Conservation (phyloP, 2,113 vertebrate species). For the Fregetta grallaria region DNA sequence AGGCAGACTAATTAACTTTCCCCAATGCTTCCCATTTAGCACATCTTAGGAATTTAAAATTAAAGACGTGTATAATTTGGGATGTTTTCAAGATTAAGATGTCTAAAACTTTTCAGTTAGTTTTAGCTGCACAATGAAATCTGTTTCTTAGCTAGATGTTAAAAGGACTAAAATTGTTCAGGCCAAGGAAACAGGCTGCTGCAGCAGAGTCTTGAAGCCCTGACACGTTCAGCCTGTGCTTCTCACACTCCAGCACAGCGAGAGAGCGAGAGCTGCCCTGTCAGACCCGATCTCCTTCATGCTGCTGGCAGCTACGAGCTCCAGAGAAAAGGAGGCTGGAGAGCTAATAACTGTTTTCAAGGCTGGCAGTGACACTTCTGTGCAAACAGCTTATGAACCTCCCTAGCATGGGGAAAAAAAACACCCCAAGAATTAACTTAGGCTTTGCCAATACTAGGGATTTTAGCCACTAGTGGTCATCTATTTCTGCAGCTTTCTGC, state of each 20-base stretch:
- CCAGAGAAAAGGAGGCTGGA: not conserved
- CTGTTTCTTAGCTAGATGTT: not conserved
- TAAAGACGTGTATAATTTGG: not conserved
- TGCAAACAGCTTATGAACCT: not conserved
- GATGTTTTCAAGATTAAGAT: not conserved
- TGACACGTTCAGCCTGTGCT: not conserved
- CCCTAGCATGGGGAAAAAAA: not conserved
- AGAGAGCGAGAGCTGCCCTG: not conserved
- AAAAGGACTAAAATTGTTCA: not conserved
- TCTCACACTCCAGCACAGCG: not conserved
- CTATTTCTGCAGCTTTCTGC: not conserved
- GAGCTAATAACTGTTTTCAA: not conserved
- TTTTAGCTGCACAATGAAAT: not conserved
- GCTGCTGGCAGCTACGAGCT: not conserved
- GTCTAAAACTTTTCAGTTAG: not conserved
- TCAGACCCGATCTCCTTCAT: accelerated
- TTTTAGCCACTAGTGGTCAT: not conserved
- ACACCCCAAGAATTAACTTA: not conserved
- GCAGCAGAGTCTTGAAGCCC: accelerated
- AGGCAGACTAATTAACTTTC: not conserved
- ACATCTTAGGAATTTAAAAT: not conserved
- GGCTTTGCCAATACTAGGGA: not conserved
- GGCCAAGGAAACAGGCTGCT: not conserved
- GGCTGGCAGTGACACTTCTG: not conserved
- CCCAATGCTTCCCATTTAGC: not conserved